These are phyloP conservation scores for Hemistola chrysoprasaria DNA, from an alignment of 2,888 invertebrate species.

Conservation along the genomic window DNA sequence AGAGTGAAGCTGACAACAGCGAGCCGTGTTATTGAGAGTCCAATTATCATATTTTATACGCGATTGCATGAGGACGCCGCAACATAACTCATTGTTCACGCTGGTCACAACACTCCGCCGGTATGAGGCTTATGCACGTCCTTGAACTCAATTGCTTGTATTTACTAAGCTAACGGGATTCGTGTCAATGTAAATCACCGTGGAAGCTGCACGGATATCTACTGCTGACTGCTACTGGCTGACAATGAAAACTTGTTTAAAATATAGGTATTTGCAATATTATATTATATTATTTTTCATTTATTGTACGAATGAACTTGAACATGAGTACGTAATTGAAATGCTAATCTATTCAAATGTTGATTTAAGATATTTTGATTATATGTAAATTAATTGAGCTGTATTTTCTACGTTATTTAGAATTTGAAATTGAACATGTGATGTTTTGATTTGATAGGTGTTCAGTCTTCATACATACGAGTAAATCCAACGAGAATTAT, in stretches of 20 bases:
- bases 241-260: conserved; percentile 39
- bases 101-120: conserved; percentile 67
- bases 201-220: conserved; percentile 57
- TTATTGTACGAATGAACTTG: neutral
- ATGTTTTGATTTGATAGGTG: no score
- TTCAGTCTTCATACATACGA: conserved; percentile 4
- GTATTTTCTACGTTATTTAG: no score
- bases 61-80: conserved; percentile 73
- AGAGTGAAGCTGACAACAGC: conserved; percentile 37
- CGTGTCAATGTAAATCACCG: conserved; percentile 73
- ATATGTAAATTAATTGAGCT: no score
- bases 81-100: conserved; percentile 76
- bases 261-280: conserved; percentile 16
- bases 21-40: conserved; percentile 57
- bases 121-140: conserved; percentile 71
- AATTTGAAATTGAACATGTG: no score
- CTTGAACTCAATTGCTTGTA: conserved; percentile 78
- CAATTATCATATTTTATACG: conserved; percentile 77
- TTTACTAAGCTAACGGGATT: conserved; percentile 76
- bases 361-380: no score
- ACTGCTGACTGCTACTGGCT: conserved; percentile 37
- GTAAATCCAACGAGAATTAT: conserved; percentile 12
- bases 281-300: conserved; percentile 15
- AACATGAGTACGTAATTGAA: no score
- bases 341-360: no score